These are phyloP conservation scores for Ctenochaetus hawaiiensis DNA, from an alignment of 2,797 vertebrate genomes.

Conservation along the genomic window DNA sequence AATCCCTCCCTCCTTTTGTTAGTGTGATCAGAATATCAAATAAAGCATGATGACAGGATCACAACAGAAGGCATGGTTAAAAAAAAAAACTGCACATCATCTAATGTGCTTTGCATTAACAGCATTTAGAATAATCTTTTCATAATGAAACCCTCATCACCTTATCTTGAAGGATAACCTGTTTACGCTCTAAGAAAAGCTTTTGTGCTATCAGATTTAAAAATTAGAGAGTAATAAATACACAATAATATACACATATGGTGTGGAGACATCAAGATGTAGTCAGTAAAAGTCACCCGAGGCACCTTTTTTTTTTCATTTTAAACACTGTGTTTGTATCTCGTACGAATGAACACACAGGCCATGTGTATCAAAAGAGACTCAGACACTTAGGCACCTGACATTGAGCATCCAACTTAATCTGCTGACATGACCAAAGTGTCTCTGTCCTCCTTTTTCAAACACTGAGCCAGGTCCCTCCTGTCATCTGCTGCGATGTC, in stretches of 20 bases:
- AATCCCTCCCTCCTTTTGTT: neutral
- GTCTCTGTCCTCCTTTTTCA: constrained; percentile 6
- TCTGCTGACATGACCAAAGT: constrained; percentile 31
- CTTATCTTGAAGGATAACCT: neutral
- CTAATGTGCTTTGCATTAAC: constrained; percentile 23
- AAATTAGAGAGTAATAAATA: constrained; percentile 9
- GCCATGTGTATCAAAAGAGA: neutral
- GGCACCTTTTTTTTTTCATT: neutral
- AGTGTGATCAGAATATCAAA: constrained; percentile 2
- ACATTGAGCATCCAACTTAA: constrained; percentile 25
- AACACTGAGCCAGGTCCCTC: constrained; percentile 23
- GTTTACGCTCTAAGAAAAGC: neutral
- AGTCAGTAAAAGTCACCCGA: neutral
- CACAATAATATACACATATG: constrained; percentile 10
- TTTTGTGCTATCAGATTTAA: constrained; percentile 2
- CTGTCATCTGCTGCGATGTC: constrained; percentile 40
- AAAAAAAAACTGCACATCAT: constrained; percentile 1
- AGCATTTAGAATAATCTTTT: constrained; percentile 10
- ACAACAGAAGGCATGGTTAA: neutral
- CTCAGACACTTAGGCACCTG: constrained; percentile 1
- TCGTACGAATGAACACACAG: constrained; percentile 15
- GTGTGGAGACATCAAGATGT: neutral
- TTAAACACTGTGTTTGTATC: neutral
- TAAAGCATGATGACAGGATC: neutral
- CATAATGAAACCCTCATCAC: constrained; percentile 3